Evolutionary conservation across 2,888 invertebrate species (phyloP), one percentile per base, ranked within the genome.

Genomic region (Eilema sororculum): DNA sequence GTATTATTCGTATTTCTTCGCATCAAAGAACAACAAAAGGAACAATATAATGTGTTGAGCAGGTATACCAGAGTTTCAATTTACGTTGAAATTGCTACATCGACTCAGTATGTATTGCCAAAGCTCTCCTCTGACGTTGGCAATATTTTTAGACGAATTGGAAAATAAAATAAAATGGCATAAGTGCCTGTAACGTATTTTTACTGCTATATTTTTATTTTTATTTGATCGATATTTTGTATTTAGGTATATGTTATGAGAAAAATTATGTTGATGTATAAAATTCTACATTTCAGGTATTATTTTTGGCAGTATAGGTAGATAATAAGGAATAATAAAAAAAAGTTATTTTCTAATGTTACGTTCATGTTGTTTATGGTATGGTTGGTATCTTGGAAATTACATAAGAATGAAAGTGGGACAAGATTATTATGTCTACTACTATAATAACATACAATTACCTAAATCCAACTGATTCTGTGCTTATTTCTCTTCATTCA

Each of bases 11-110:
- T 81, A 83, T 88, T 88, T 86, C 84, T 83, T 86, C 87, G 82
- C 88, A 84, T 90, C 90, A 90, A 87, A 90, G 86, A 81, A 83
- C 85, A 86, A 89, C 89, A 90, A 89, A 89, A 86, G 87, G 76
- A 68, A 71, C 74, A 77, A 74, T 74, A 73, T 80, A 81, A 81
- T 78, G 75, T 67, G 77, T 71, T 69, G 73, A 74, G 68, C 78
- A 82, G 78, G 81, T 82, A 81, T 78, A 78, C 78, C 78, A 63
- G 46, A 66, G 78, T 85, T 85, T 84, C 86, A 86, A 86, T 87
- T 87, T 86, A 81, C 78, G 81, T 79, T 82, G 79, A 84, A 86
- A 86, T 86, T 85, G 87, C 82, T 84, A 80, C 79, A 84, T 81
- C 81, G 83, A 81, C 77, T 79, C 76, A 75, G 52, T 28, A 67